These are phyloP conservation scores for Luscinia megarhynchos DNA, from an alignment of 2,797 vertebrate species.

Conservation along the genomic window DNA sequence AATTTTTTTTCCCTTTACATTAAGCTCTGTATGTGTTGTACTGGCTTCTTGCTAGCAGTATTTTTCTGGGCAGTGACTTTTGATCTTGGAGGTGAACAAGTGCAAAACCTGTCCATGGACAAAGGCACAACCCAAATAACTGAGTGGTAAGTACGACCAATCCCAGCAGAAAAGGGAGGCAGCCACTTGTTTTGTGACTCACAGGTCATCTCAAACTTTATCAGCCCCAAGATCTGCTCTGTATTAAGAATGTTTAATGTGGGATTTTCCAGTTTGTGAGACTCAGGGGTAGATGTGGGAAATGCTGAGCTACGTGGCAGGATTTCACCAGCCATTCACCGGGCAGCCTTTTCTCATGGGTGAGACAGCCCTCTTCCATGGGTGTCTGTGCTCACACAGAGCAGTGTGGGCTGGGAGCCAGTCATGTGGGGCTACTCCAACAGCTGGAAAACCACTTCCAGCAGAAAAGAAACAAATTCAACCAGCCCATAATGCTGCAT, in stretches of 20 bases:
- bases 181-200: neutral
- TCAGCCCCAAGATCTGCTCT: neutral
- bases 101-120: rapidly evolving
- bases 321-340: neutral
- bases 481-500: neutral
- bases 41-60: neutral
- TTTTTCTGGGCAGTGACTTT: neutral
- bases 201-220: neutral
- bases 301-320: neutral
- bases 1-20: neutral
- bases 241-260: neutral
- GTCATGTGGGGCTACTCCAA: neutral
- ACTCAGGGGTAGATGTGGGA: too few species aligned
- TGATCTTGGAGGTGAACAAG: neutral
- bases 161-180: neutral
- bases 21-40: neutral
- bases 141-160: rapidly evolving
- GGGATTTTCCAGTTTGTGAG: neutral
- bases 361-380: rapidly evolving
- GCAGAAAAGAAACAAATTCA: neutral
- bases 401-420: neutral
- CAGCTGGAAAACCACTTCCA: neutral
- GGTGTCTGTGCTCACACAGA: neutral
- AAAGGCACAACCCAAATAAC: neutral
- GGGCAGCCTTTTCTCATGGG: neutral